Evolutionary conservation across 2,888 invertebrate genomes (phyloP).

Genomic region (Andrena trimmerana): DNA sequence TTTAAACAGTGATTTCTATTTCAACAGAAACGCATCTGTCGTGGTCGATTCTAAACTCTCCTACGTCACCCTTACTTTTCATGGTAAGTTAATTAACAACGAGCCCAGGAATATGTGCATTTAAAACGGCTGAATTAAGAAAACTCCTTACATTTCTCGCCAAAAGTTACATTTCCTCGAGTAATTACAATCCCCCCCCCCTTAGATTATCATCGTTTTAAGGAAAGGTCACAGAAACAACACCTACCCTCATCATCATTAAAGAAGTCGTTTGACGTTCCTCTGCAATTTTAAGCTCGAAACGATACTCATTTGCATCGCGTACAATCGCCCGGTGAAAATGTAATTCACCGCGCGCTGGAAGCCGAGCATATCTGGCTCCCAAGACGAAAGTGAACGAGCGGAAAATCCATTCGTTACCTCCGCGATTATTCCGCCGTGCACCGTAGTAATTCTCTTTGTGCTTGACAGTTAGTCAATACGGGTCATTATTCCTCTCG

Average conservation of each 20-base stretch:
- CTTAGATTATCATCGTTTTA: no score
- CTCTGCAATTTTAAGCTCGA: no score
- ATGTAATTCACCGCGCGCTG: slow-evolving; percentile 2
- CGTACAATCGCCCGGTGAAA: not conserved
- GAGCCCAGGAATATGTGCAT: not conserved
- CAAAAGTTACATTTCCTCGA: not conserved
- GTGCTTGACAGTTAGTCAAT: slow-evolving; percentile 25
- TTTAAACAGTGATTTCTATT: slow-evolving; percentile 7
- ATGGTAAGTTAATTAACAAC: not conserved
- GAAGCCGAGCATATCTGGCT: slow-evolving; percentile 18
- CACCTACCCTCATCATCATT: no score
- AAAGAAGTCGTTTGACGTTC: no score
- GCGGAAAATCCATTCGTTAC: slow-evolving; percentile 28
- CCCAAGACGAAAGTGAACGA: slow-evolving; percentile 5
- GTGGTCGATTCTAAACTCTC: not conserved
- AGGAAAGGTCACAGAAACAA: no score
- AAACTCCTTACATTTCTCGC: not conserved
- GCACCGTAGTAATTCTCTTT: slow-evolving; percentile 28
- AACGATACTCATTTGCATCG: no score
- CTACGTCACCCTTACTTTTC: not conserved
- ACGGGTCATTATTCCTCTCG: slow-evolving; percentile 31
- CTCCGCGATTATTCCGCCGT: slow-evolving; percentile 11
- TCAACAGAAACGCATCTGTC: not conserved
- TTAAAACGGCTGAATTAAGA: not conserved
- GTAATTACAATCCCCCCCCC: no score